phyloP scores from a whole-genome alignment of 2,797 vertebrate genomes.

The Cirrhinus molitorella region DNA sequence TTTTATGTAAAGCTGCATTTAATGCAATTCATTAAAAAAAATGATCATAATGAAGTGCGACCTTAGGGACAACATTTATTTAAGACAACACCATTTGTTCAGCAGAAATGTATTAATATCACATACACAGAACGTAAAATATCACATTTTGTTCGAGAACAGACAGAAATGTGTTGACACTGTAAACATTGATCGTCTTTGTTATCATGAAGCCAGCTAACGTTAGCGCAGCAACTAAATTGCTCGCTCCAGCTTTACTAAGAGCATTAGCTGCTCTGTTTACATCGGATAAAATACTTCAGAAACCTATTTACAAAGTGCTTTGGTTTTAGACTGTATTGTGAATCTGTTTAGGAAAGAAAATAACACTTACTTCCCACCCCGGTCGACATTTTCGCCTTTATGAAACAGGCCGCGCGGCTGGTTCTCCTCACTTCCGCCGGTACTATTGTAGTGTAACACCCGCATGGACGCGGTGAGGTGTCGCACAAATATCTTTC shows the following conservation, averaged over 20 bases:
- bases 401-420: conserved; percentile 51
- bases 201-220: conserved; percentile 34
- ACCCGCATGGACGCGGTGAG: background rate
- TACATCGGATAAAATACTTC: background rate
- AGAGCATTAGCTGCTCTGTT: background rate
- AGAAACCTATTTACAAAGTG: background rate
- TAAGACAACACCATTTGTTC: background rate
- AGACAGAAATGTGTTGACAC: background rate
- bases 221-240: background rate
- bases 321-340: background rate
- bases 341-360: background rate
- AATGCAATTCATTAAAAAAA: background rate
- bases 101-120: background rate
- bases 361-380: conserved; percentile 88
- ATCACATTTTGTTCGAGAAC: background rate
- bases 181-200: conserved; percentile 35
- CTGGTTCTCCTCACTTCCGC: conserved; percentile 71
- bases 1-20: background rate
- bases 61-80: background rate
- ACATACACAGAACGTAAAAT: background rate
- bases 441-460: conserved; percentile 61
- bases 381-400: conserved; percentile 87
- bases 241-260: background rate
- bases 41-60: background rate
- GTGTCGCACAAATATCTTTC: background rate